phyloP scores from a whole-genome alignment of 2,888 invertebrate genomes.

The Hylaea fasciaria region DNA sequence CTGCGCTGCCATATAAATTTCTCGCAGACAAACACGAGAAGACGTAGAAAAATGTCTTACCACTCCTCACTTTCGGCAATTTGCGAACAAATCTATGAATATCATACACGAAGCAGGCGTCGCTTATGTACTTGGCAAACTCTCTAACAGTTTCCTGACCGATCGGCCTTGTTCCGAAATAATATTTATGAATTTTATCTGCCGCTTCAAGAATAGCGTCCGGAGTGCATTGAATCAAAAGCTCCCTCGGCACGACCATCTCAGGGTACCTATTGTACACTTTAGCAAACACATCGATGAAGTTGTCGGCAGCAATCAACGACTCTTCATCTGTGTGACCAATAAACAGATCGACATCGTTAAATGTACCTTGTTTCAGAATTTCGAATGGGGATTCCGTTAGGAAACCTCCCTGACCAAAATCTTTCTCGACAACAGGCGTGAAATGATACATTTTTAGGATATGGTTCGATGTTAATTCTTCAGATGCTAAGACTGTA shows the following conservation, averaged over 20 bases:
- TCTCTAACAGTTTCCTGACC: constrained; percentile 40
- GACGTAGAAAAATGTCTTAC: constrained; percentile 50
- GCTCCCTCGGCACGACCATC: constrained; percentile 47
- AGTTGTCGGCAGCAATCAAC: constrained; percentile 11
- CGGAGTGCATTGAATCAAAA: constrained; percentile 43
- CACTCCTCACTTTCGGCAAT: constrained; percentile 34
- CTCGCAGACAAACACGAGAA: constrained; percentile 53
- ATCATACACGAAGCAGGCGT: constrained; percentile 43
- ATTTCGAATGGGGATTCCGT: constrained; percentile 40
- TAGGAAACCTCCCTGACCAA: constrained; percentile 45
- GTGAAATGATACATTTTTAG: constrained; percentile 42
- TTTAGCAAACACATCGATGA: constrained; percentile 30
- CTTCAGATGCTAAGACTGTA: constrained; percentile 35
- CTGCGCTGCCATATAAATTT: constrained; percentile 47
- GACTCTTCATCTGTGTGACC: constrained; percentile 88
- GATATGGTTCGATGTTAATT: constrained; percentile 25
- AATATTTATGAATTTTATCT: constrained; percentile 44
- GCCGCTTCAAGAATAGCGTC: constrained; percentile 42
- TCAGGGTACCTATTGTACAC: constrained; percentile 44
- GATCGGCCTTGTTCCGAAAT: constrained; percentile 46
- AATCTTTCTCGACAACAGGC: constrained; percentile 51
- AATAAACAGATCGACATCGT: constrained; percentile 85
- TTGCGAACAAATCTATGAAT: constrained; percentile 44
- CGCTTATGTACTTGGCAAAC: constrained; percentile 42
- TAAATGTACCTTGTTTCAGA: constrained; percentile 64